Evolutionary conservation across 2,113 vertebrate species (phyloP).

Genomic region (Aegotheles bennettii): DNA sequence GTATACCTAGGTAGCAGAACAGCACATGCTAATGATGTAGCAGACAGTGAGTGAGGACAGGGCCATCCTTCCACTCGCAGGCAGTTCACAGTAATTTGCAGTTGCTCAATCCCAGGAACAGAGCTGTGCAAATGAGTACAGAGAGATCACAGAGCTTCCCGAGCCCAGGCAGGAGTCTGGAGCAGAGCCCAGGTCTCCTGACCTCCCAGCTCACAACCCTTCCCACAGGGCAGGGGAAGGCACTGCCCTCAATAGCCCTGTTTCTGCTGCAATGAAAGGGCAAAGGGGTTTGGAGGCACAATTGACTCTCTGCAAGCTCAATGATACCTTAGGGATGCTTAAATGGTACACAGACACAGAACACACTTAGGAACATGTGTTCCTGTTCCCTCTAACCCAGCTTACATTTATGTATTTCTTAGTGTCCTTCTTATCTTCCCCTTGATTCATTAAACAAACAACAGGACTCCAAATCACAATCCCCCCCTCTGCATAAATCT

Average conservation of each 20-base stretch:
- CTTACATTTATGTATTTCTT: neutral
- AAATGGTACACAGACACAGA: neutral
- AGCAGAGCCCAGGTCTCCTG: neutral
- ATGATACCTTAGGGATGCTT: neutral
- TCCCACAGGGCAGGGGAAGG: too few species aligned
- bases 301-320: neutral
- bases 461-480: neutral
- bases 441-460: neutral
- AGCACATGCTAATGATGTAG: fast-evolving
- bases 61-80: neutral
- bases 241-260: neutral
- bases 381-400: neutral
- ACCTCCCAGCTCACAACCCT: neutral
- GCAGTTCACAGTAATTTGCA: neutral
- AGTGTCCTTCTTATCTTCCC: neutral
- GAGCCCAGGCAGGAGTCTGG: neutral
- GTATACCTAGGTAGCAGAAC: too few species aligned
- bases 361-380: neutral
- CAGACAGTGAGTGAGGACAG: neutral
- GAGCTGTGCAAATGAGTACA: fast-evolving
- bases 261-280: neutral
- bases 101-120: neutral
- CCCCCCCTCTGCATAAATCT: neutral
- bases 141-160: neutral
- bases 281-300: neutral